Evolutionary conservation across 2,113 vertebrate genomes (phyloP).

Genomic region (Leucopsar rothschildi): DNA sequence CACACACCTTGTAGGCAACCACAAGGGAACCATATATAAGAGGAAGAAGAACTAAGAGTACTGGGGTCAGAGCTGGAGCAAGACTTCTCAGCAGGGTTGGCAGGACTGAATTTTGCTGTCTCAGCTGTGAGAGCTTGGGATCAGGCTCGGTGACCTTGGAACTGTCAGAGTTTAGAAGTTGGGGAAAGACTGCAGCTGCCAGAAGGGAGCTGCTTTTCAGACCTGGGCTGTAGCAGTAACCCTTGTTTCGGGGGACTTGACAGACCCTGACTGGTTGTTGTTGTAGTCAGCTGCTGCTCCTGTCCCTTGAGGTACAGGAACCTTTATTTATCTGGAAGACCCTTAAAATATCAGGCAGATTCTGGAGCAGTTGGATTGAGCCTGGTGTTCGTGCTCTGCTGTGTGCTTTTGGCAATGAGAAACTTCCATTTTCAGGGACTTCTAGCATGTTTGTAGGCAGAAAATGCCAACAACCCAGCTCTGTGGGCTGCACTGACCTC

Average conservation of each 20-base stretch:
- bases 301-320: not conserved
- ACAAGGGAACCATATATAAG: not conserved
- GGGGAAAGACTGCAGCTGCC: not conserved
- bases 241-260: not conserved
- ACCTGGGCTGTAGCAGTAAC: not conserved
- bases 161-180: not conserved
- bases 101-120: not conserved
- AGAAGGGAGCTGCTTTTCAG: not conserved
- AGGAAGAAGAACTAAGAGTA: not conserved
- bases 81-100: not conserved
- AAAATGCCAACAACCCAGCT: not conserved
- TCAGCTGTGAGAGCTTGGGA: not conserved
- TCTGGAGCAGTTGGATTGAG: not conserved
- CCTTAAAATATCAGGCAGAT: not conserved
- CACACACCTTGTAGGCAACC: not conserved
- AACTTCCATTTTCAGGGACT: not conserved
- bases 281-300: not conserved
- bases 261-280: not conserved
- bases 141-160: not conserved
- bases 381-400: not conserved
- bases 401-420: not conserved
- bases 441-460: not conserved
- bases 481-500: not conserved
- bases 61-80: constrained; percentile 11
- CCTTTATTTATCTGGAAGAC: not conserved